Conservation (phyloP, 2,797 vertebrate genomes). For the Acipenser ruthenus region DNA sequence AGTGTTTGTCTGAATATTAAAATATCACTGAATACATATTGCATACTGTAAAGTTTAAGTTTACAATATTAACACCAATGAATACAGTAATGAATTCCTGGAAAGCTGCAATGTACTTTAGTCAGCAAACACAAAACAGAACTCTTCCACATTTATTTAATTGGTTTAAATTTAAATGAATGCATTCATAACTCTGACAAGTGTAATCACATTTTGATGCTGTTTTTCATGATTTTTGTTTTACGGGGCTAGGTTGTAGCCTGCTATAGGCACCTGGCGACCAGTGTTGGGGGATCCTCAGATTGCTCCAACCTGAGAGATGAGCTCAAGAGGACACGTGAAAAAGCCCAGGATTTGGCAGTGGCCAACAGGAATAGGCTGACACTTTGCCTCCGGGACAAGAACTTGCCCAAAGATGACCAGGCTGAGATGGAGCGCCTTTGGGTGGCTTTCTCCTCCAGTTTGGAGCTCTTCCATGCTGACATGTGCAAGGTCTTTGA, state of each 20-base stretch:
- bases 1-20: too few relatives aligned
- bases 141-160: conserved; percentile 38
- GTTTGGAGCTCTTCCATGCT: conserved; percentile 61
- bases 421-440: conserved; percentile 59
- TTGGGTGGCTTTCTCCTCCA: conserved; percentile 71
- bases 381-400: conserved; percentile 57
- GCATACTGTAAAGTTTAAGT: too few relatives aligned
- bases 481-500: conserved; percentile 71
- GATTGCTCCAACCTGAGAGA: conserved; percentile 57
- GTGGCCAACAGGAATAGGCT: conserved; percentile 44
- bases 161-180: not conserved
- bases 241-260: conserved; percentile 56
- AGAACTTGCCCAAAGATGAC: conserved; percentile 47
- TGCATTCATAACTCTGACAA: not conserved
- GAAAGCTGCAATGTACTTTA: too few relatives aligned
- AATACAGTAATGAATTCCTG: too few relatives aligned
- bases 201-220: conserved; percentile 25
- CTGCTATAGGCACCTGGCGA: conserved; percentile 64
- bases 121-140: conserved; percentile 40
- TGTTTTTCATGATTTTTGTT: not conserved
- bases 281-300: conserved; percentile 56
- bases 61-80: too few relatives aligned
- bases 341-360: conserved; percentile 54
- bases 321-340: conserved; percentile 57
- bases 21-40: too few relatives aligned